Conservation (phyloP, 2,888 invertebrate genomes). For the Ophion slaviceki region DNA sequence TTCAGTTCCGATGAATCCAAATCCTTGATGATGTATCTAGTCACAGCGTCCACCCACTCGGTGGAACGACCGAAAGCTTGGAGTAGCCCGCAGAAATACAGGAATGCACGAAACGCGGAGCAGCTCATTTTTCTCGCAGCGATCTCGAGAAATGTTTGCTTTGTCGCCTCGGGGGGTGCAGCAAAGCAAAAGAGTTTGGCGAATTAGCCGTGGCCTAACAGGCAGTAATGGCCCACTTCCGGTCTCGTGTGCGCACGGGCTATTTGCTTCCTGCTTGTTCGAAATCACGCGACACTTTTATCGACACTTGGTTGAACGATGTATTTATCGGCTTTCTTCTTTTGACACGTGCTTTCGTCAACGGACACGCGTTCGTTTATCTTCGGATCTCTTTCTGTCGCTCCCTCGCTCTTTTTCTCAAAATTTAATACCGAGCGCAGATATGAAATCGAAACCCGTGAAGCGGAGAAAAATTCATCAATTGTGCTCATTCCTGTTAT, state of each 20-base stretch:
- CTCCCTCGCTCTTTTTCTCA: neutral
- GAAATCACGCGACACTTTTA: neutral
- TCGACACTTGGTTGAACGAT: neutral
- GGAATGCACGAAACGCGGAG: neutral
- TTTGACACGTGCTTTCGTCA: neutral
- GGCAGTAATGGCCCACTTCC: neutral
- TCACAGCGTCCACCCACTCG: constrained; percentile 45
- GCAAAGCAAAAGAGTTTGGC: neutral
- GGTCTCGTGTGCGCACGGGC: neutral
- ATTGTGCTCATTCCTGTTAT: neutral
- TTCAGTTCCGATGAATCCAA: constrained; percentile 4
- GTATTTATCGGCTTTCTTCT: neutral
- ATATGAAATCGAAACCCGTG: neutral
- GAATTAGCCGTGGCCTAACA: neutral
- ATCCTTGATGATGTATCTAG: constrained; percentile 1
- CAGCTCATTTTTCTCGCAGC: neutral
- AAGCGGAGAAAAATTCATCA: too few relatives aligned
- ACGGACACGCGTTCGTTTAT: neutral
- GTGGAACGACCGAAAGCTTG: neutral
- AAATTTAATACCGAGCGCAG: neutral
- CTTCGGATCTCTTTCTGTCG: neutral
- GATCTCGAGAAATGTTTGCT: neutral
- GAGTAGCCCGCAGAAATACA: neutral
- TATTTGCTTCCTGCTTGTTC: neutral
- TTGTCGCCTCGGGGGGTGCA: neutral